These are phyloP conservation scores for Nettapus auritus DNA, from an alignment of 2,113 vertebrate species.

Conservation along the genomic window DNA sequence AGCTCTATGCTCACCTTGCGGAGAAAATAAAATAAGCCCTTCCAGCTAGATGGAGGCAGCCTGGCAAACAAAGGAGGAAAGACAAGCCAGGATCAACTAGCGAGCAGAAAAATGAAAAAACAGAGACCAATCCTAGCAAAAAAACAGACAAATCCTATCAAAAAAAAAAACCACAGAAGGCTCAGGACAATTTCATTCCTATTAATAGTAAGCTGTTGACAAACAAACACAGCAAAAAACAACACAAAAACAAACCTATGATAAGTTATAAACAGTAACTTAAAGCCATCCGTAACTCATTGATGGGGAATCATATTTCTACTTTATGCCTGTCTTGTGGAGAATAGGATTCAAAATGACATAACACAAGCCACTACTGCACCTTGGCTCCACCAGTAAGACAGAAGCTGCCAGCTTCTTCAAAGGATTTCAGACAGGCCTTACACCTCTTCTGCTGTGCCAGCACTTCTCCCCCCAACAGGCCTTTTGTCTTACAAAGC, in stretches of 20 bases:
- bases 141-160: too few relatives aligned
- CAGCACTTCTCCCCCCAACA: rapidly evolving
- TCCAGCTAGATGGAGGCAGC: not conserved
- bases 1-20: rapidly evolving
- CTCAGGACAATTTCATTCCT: rapidly evolving
- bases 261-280: not conserved
- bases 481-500: rapidly evolving
- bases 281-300: rapidly evolving
- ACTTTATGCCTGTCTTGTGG: not conserved
- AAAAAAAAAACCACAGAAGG: not conserved
- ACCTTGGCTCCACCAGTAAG: not conserved
- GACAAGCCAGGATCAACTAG: too few relatives aligned
- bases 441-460: not conserved
- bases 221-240: not conserved
- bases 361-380: not conserved
- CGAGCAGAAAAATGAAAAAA: not conserved
- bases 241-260: not conserved
- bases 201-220: rapidly evolving
- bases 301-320: rapidly evolving
- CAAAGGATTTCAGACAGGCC: rapidly evolving
- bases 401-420: not conserved
- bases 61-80: not conserved
- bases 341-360: not conserved
- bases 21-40: rapidly evolving
- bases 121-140: rapidly evolving